Evolutionary conservation across 2,888 invertebrate genomes (phyloP).

Genomic region (Callimorpha dominula): DNA sequence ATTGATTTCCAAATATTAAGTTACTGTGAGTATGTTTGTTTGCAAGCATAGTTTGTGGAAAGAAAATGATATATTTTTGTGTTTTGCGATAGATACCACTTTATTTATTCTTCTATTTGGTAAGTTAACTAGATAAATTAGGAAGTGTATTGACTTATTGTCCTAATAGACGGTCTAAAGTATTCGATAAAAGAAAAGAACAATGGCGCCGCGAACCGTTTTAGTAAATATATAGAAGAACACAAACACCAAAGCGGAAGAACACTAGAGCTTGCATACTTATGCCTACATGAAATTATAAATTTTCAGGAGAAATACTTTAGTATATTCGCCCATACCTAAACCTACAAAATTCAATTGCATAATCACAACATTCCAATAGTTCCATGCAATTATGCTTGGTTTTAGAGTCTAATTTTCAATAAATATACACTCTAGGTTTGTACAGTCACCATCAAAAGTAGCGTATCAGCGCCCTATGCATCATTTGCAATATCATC

Average conservation of each 20-base stretch:
- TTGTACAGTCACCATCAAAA: too few relatives aligned
- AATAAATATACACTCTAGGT: not conserved
- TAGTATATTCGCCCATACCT: not conserved
- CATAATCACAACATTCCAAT: not conserved
- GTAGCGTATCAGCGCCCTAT: too few relatives aligned
- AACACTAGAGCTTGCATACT: not conserved
- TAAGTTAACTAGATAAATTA: conserved; percentile 46
- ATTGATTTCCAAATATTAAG: conserved; percentile 83
- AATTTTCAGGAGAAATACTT: not conserved
- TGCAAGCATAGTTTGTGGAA: conserved; percentile 57
- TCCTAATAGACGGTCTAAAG: conserved; percentile 31
- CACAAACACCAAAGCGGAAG: not conserved
- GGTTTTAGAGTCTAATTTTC: too few relatives aligned
- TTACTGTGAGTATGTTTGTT: conserved; percentile 69
- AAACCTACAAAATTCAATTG: not conserved
- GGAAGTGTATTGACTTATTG: conserved; percentile 39
- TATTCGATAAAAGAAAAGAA: not conserved
- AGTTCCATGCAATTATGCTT: not conserved
- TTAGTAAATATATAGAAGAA: not conserved
- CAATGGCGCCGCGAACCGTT: not conserved
- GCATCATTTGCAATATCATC: too few relatives aligned
- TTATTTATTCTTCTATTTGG: conserved; percentile 52
- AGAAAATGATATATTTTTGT: conserved; percentile 67
- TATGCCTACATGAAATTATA: not conserved
- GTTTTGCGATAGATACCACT: conserved; percentile 53